A percentile compares a stretch with the other conserved stretches of the same genome.
Evolutionary conservation across 2,113 vertebrate species (phyloP).

Genomic region (Polyodon spathula): DNA sequence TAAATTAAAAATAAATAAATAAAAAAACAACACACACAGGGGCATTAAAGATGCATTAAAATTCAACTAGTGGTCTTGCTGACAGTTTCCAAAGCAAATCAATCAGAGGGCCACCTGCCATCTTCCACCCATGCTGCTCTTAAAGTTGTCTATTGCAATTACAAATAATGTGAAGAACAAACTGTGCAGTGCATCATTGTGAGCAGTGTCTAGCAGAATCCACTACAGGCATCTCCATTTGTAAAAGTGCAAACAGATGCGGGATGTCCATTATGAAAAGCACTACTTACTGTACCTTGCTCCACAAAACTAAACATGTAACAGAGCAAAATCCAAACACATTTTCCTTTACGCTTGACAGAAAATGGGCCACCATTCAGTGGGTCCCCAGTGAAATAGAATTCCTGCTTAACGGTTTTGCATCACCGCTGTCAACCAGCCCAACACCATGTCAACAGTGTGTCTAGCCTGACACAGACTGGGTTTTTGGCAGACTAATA

Average conservation of each 20-base stretch:
- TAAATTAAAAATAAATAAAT: no score
- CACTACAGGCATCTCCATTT: not conserved
- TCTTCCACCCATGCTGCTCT: not conserved
- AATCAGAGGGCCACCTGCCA: not conserved
- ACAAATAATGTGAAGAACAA: not conserved
- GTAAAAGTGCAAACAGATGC: no score
- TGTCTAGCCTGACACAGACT: constrained; percentile 7
- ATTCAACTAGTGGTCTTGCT: not conserved
- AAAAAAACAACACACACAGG: not conserved
- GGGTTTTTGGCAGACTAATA: not conserved
- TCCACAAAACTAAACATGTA: no score
- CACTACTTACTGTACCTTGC: no score
- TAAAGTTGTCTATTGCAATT: not conserved
- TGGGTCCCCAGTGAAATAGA: not conserved
- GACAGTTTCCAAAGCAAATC: not conserved
- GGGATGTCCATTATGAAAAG: no score
- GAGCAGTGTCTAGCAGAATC: no score
- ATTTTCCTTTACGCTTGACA: no score
- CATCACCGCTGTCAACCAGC: not conserved
- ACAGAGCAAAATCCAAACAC: no score
- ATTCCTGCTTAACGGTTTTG: not conserved
- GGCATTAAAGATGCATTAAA: not conserved
- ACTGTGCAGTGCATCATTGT: no score
- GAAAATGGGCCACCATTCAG: not conserved
- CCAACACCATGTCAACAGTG: not conserved